These are phyloP conservation scores for Zonotrichia albicollis DNA, from an alignment of 2,797 vertebrate species.

Conservation along the genomic window DNA sequence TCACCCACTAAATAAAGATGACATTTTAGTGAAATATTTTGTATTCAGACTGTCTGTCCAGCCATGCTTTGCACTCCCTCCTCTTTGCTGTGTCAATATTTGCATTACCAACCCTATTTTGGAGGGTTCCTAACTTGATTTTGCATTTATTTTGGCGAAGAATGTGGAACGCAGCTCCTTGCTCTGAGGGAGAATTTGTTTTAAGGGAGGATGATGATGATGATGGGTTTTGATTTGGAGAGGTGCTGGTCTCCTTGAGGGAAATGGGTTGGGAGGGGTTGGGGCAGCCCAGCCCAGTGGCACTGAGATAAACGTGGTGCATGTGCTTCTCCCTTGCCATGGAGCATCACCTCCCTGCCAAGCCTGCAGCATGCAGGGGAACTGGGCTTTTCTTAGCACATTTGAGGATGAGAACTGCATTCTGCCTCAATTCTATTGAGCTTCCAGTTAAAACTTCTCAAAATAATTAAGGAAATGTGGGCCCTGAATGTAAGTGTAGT, in stretches of 20 bases:
- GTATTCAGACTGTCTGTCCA: constrained; percentile 55
- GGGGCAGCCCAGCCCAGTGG: neutral
- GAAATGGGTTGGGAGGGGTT: neutral
- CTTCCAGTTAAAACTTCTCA: neutral
- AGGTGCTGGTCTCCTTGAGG: neutral
- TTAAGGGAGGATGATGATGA: constrained; percentile 33
- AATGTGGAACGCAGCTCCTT: constrained; percentile 25
- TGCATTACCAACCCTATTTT: constrained; percentile 66
- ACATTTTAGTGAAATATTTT: constrained; percentile 48
- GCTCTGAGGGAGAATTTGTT: constrained; percentile 28
- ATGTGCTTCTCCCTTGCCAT: fast-evolving
- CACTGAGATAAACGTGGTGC: fast-evolving
- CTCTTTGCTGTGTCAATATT: constrained; percentile 70
- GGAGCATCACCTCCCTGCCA: neutral
- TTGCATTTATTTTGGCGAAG: constrained; percentile 69
- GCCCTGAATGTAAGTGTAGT: neutral
- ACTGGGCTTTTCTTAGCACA: neutral
- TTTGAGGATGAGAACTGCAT: neutral
- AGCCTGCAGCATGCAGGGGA: fast-evolving
- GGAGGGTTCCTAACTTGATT: constrained; percentile 57
- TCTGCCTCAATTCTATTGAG: neutral
- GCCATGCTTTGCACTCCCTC: constrained; percentile 31
- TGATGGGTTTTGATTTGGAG: constrained; percentile 19
- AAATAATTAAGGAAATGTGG: neutral
- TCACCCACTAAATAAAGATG: constrained; percentile 52